These are phyloP conservation scores for Seira ritae DNA, from an alignment of 2,888 invertebrate species.

Conservation along the genomic window DNA sequence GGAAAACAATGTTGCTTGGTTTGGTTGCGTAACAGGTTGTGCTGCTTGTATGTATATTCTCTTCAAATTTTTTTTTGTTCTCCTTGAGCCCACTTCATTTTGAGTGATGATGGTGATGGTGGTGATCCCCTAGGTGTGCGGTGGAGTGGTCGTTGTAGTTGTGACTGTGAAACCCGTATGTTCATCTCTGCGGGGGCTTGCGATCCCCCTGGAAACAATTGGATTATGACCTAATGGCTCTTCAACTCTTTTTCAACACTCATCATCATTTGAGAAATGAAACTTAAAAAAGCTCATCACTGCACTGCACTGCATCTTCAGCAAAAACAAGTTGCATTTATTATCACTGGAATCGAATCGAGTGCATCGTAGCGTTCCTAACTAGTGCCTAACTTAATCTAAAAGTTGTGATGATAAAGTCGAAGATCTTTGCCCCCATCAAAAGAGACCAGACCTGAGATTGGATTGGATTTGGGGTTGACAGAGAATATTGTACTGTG, in stretches of 20 bases:
- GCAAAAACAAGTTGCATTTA: too few species aligned
- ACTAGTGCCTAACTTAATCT: neutral
- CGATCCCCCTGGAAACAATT: constrained; percentile 72
- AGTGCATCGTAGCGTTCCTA: neutral
- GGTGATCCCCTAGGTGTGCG: constrained; percentile 65
- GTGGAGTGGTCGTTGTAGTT: constrained; percentile 26
- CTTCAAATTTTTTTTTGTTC: constrained; percentile 17
- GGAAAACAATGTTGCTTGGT: neutral
- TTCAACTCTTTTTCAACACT: constrained; percentile 71
- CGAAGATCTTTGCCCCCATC: constrained; percentile 44
- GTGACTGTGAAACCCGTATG: constrained; percentile 71
- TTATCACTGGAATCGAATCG: too few species aligned
- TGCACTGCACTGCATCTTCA: too few species aligned
- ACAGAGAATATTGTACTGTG: neutral
- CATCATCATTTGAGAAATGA: constrained; percentile 24
- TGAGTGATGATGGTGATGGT: constrained; percentile 43
- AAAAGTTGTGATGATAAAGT: constrained; percentile 34
- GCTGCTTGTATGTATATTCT: constrained; percentile 28
- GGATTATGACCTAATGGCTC: constrained; percentile 72
- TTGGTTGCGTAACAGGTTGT: constrained; percentile 71
- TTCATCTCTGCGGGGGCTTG: constrained; percentile 71
- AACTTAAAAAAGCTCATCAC: too few species aligned
- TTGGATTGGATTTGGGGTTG: too few species aligned
- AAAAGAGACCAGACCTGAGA: too few species aligned
- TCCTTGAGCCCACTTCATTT: constrained; percentile 28